These are phyloP conservation scores for Nomada fucata DNA, from an alignment of 2,888 invertebrate genomes.

Conservation along the genomic window DNA sequence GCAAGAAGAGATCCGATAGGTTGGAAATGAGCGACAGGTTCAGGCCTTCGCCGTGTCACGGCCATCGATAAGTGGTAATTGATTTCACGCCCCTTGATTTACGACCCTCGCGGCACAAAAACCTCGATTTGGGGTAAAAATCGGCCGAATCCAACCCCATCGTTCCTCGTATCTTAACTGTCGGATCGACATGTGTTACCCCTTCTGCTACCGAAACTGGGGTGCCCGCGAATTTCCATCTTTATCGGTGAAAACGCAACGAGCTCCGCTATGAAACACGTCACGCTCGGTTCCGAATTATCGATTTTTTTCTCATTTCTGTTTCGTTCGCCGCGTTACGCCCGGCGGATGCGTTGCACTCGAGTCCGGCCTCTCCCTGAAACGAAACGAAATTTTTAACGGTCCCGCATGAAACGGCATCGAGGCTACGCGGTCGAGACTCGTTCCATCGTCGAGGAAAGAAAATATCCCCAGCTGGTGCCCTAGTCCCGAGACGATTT, in stretches of 20 bases:
- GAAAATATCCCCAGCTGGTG: too few relatives aligned
- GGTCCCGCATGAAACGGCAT: too few relatives aligned
- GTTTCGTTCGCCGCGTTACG: background rate
- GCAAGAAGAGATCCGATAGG: background rate
- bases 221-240: conserved; percentile 65
- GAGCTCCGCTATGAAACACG: background rate
- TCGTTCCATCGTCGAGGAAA: too few relatives aligned
- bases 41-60: conserved; percentile 35
- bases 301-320: background rate
- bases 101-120: conserved; percentile 76
- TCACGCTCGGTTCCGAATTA: conserved; percentile 24
- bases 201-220: conserved; percentile 46
- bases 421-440: too few relatives aligned
- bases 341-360: background rate
- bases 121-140: conserved; percentile 81
- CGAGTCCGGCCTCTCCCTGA: too few relatives aligned
- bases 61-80: conserved; percentile 82
- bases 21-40: conserved; percentile 58
- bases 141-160: conserved; percentile 74
- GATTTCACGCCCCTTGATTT: conserved; percentile 84
- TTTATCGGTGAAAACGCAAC: conserved; percentile 62
- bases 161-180: conserved; percentile 57
- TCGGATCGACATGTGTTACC: conserved; percentile 72
- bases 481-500: too few relatives aligned
- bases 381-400: too few relatives aligned